Base-by-base conservation (phyloP, 2,113 vertebrate species). In the Vidua macroura region DNA sequence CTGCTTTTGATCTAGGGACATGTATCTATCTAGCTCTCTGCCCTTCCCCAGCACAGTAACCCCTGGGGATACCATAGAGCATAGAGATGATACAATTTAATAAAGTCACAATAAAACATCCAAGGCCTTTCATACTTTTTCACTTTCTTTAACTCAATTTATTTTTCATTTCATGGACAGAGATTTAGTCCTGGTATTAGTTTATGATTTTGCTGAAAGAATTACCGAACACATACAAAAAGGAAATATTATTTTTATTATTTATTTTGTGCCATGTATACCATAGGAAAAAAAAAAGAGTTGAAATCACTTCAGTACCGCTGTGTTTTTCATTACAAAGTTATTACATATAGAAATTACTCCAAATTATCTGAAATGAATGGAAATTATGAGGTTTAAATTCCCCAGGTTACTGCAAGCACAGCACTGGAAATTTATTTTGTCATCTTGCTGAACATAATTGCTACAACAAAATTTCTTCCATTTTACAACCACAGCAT, bases 341-440 rank as follows among this genome's bases (percentile, higher is more conserved):
- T 98, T 98, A 99, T 98, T 98, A 98, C 98, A 98, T 98, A 98
- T 98, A 98, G 98, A 98, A 98, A 98, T 98, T 98, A 98, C 98
- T 98, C 97, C 98, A 98, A 98, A 98, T 98, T 98, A 98, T 98
- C 98, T 97, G 97, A 98, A 98, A 98, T 98, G 98, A 98, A 98
- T 98, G 98, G 98, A 98, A 98, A 98, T 98, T 98, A 98, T 98
- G 98, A 98, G 98, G 98, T 98, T 98, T 98, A 98, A 98, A 98
- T 98, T 98, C 98, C 98, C 98, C 97, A 98, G 98, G 98, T 98
- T 98, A 98, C 98, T 96, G 97, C 98, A 98, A 97, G 97, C 97
- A 96, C 97, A 98, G 97, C 97, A 97, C 97, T 98, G 97, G 97
- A 98, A 98, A 98, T 98, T 98, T 98, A 98, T 98, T 98, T 98